Percentiles rank a stretch among this genome's conserved stretches.
Evolutionary conservation across 2,888 invertebrate genomes (phyloP).

Genomic region (Sminthurides aquaticus): DNA sequence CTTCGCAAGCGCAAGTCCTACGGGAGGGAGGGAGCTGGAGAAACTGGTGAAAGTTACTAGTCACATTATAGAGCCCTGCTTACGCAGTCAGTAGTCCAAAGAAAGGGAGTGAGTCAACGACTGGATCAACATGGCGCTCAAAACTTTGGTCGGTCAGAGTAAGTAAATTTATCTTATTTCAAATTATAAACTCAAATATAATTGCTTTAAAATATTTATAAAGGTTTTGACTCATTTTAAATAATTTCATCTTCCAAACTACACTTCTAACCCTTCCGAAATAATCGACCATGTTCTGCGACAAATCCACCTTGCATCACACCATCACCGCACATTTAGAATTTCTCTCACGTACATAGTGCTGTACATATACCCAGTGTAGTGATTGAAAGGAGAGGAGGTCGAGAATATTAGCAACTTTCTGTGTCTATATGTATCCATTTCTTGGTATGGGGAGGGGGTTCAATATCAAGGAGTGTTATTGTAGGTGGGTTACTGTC

Average conservation of each 20-base stretch:
- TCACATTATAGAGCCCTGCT: not conserved
- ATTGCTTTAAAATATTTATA: not conserved
- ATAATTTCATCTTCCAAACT: not conserved
- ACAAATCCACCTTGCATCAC: too few species aligned
- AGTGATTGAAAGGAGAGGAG: not conserved
- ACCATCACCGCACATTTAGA: not conserved
- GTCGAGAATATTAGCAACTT: not conserved
- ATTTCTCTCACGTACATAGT: not conserved
- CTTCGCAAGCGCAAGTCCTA: not conserved
- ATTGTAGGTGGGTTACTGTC: too few species aligned
- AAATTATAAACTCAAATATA: not conserved
- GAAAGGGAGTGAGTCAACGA: not conserved
- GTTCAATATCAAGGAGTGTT: too few species aligned
- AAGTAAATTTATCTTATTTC: conserved; percentile 52
- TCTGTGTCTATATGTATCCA: too few species aligned
- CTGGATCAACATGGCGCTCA: conserved; percentile 67
- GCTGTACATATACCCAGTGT: too few species aligned
- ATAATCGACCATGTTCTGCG: too few species aligned
- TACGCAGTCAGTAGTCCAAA: not conserved
- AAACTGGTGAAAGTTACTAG: not conserved
- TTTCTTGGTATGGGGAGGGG: too few species aligned
- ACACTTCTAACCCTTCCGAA: not conserved
- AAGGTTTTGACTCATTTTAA: not conserved
- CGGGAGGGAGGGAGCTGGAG: not conserved
- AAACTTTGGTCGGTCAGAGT: conserved; percentile 80